Conservation (phyloP, 1,140 invertebrate genomes). For the Argopecten irradians region DNA sequence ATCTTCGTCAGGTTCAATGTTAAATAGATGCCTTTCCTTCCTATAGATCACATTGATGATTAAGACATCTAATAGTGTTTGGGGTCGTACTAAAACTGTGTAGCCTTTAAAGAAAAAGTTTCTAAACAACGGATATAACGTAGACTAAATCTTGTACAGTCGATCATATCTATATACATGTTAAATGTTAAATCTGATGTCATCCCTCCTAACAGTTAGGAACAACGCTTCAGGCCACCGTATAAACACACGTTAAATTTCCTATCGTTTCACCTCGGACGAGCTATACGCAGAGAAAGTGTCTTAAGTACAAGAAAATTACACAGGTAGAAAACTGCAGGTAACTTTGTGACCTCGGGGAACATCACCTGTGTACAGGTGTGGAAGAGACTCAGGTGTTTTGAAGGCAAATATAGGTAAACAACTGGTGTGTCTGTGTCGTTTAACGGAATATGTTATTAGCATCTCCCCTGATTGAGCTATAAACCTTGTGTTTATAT, state of each 20-base stretch:
- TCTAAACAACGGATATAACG: background rate
- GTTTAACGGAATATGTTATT: background rate
- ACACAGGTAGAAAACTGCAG: slow-evolving; percentile 16
- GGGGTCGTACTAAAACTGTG: background rate
- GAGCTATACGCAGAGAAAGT: background rate
- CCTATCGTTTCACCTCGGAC: background rate
- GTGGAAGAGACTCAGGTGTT: background rate
- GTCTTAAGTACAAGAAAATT: background rate
- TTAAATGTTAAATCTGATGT: background rate
- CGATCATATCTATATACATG: background rate
- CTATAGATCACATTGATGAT: background rate
- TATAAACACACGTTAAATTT: background rate
- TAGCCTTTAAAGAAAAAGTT: background rate
- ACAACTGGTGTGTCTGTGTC: too few species aligned
- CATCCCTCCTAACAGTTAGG: background rate
- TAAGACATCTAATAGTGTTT: background rate
- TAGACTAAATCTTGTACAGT: background rate
- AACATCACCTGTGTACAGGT: slow-evolving; percentile 15
- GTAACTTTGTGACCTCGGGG: background rate
- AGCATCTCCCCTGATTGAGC: background rate
- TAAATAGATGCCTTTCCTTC: background rate
- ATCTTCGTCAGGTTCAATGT: background rate
- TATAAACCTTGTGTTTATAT: too few species aligned
- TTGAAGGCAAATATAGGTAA: background rate
- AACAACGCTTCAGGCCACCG: background rate